These are phyloP conservation scores for Gila robusta DNA, from an alignment of 2,797 vertebrate genomes.

Conservation along the genomic window DNA sequence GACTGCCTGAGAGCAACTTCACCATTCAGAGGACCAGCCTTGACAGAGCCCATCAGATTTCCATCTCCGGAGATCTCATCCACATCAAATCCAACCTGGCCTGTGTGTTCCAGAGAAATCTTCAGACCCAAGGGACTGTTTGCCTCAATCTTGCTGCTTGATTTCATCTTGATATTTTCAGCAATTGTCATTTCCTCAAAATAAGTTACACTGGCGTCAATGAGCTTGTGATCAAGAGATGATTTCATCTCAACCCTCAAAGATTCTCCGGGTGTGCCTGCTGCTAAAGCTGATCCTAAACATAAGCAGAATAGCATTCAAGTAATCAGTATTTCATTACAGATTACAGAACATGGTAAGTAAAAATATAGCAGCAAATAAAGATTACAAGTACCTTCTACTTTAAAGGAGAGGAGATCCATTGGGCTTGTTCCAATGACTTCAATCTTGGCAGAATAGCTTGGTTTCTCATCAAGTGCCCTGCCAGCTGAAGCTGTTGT, in stretches of 20 bases:
- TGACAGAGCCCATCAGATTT: conserved; percentile 78
- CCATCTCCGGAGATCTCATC: conserved; percentile 74
- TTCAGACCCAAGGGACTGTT: conserved; percentile 82
- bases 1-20: conserved; percentile 76
- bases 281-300: conserved; percentile 84
- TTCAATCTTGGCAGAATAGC: conserved; percentile 79
- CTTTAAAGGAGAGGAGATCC: conserved; percentile 84
- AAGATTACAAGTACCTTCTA: conserved; percentile 81
- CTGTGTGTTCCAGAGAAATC: conserved; percentile 75
- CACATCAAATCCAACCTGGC: conserved; percentile 71
- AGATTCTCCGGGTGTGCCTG: conserved; percentile 69
- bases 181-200: conserved; percentile 72
- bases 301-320: conserved; percentile 51
- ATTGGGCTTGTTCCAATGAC: conserved; percentile 81
- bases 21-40: conserved; percentile 78
- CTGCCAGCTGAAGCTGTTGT: conserved; percentile 80
- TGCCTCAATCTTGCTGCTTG: conserved; percentile 77
- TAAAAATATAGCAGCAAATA: conserved; percentile 4
- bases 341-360: background rate
- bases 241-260: conserved; percentile 77
- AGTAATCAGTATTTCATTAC: background rate
- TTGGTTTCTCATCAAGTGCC: conserved; percentile 75
- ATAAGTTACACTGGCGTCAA: conserved; percentile 82
- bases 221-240: conserved; percentile 82
- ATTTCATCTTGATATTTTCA: conserved; percentile 71